phyloP scores from a whole-genome alignment of 2,113 vertebrate genomes.

The Cygnus buccinator region DNA sequence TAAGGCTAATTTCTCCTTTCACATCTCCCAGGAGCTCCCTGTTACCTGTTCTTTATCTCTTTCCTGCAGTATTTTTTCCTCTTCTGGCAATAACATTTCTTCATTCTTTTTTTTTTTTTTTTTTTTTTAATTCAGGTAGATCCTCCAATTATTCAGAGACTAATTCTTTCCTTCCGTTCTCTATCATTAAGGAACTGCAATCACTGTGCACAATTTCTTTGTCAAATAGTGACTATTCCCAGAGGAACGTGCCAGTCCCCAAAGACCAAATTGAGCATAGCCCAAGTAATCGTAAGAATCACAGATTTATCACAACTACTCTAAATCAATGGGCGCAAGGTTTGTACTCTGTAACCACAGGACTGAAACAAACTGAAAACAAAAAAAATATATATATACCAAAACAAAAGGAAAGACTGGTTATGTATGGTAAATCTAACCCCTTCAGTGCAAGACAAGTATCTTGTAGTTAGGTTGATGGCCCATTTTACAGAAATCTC shows the following conservation, averaged over 20 bases:
- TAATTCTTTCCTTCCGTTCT: background rate
- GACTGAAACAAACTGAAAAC: background rate
- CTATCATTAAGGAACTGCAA: background rate
- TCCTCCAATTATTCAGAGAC: background rate
- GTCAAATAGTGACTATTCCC: background rate
- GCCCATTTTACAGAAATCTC: background rate
- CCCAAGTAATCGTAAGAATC: background rate
- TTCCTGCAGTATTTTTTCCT: background rate
- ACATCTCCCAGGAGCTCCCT: background rate
- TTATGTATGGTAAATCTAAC: background rate
- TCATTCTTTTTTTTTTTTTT: background rate
- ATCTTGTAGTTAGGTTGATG: background rate
- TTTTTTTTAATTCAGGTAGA: background rate
- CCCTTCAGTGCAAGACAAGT: background rate
- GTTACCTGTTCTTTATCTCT: background rate
- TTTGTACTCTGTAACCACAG: background rate
- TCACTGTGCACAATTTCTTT: background rate
- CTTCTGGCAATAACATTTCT: background rate
- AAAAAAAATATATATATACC: rapidly evolving
- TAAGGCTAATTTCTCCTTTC: background rate
- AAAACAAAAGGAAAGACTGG: background rate
- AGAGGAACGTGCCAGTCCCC: background rate
- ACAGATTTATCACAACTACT: background rate
- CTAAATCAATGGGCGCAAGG: background rate
- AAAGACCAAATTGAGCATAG: background rate